Evolutionary conservation across 1,140 invertebrate genomes (phyloP).

Genomic region (Bombus confusus): DNA sequence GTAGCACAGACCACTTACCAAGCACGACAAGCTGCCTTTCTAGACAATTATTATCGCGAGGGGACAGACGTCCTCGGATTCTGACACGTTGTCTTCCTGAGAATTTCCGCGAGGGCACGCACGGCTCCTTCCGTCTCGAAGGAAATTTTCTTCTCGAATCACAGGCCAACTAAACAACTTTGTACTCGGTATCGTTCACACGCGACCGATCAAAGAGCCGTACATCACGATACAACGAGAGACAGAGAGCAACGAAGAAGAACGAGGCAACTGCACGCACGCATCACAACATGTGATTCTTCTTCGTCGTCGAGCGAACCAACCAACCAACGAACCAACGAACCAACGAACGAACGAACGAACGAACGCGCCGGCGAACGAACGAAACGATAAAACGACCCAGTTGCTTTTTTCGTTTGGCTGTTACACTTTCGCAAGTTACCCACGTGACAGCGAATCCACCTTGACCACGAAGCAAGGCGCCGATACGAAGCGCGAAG

Average conservation of each 20-base stretch:
- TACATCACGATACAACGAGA: not conserved
- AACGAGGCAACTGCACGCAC: conserved; percentile 21
- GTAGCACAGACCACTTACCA: conserved; percentile 37
- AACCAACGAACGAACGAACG: not conserved
- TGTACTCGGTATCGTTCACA: conserved; percentile 21
- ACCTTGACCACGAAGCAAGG: conserved; percentile 47
- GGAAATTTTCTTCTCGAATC: not conserved
- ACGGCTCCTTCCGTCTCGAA: not conserved
- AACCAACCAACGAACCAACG: not conserved
- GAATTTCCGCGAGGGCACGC: not conserved
- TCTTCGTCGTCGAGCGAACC: not conserved
- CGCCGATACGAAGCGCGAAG: conserved; percentile 45
- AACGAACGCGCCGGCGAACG: not conserved
- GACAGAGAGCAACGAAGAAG: not conserved
- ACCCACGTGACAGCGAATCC: conserved; percentile 52
- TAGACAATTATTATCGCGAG: conserved; percentile 26
- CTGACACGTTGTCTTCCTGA: not conserved
- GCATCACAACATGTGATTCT: conserved; percentile 3
- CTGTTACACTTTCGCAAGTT: not conserved
- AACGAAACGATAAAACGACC: not conserved
- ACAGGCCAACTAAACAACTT: not conserved
- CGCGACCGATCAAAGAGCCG: conserved; percentile 21
- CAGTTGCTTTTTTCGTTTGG: not conserved
- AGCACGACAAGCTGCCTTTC: not conserved
- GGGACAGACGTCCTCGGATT: not conserved